Evolutionary conservation across 2,797 vertebrate species (phyloP), one percentile per base, ranked within the genome.

Genomic region (Neoniphon sammara): DNA sequence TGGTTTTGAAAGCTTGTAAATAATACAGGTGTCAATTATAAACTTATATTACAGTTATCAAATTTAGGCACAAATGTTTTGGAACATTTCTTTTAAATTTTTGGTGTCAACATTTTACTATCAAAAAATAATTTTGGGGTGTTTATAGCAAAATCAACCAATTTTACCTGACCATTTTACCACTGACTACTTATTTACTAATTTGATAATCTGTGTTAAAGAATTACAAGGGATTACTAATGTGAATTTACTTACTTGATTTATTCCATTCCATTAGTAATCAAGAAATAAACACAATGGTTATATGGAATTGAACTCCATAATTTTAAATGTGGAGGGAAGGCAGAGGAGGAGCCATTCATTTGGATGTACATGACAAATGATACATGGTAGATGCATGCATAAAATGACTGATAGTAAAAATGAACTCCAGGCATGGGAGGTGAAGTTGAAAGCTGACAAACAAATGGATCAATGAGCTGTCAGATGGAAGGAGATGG

Each of bases 1-100:
- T 46, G 20, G 14, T 74, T 83, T 72, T 8, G 17, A 57, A 42
- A 58, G 52, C 61, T 42, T 62, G 71, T 70, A 58, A 79, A 89
- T 85, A 67, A 78, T 30, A 67, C 27, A 58, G 44, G 7, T 54
- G 47, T 67, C n/a, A 70, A n/a, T 55, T 9, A 34, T 61, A 7
- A 7, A 9, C 8, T 11, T 12, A 30, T 10, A 1, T 57, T 49
- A 50, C 11, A 62, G 46, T 31, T 52, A 34, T 67, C 2, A 47
- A 7, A 55, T 21, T 12, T 20, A 23, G n/a, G 31, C 18, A 36
- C 2, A 36, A 58, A 0, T 0, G 20, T 9, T 2, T 27, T n/a
- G 20, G 5, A 70, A 60, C 18, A 17, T 2, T 50, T 54, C 7
- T 11, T 58, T 53, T 8, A 34, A 23, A 12, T 44, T 8, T 42